phyloP scores from a whole-genome alignment of 2,888 invertebrate species.

The Andrena chrysosceles region DNA sequence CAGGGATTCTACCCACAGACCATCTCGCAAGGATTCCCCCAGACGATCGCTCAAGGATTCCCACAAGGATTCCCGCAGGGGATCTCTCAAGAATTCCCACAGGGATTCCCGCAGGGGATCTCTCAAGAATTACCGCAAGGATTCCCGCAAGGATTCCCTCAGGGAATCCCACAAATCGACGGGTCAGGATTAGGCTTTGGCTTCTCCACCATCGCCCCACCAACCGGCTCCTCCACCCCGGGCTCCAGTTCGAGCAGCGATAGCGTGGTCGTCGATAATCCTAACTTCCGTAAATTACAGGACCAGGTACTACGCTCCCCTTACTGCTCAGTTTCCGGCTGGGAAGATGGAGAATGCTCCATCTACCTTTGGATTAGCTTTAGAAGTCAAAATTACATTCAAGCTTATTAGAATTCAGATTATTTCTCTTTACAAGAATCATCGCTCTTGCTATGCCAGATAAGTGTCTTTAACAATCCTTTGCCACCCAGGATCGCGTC shows the following conservation, averaged over 20 bases:
- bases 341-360: too few species aligned
- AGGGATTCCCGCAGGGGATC: conserved; percentile 43
- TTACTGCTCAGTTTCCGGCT: too few species aligned
- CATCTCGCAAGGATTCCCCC: conserved; percentile 11
- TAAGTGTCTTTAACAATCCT: not conserved
- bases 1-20: conserved; percentile 17
- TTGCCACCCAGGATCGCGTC: not conserved
- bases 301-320: conserved; percentile 15
- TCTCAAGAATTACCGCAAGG: not conserved
- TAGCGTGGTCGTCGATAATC: conserved; percentile 81
- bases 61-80: conserved; percentile 13
- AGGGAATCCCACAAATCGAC: not conserved
- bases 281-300: conserved; percentile 77
- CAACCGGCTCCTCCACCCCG: conserved; percentile 61
- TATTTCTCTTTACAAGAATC: too few species aligned
- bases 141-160: conserved; percentile 56
- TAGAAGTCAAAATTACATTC: too few species aligned
- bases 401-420: too few species aligned
- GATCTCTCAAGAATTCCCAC: not conserved
- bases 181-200: not conserved
- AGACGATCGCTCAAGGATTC: conserved; percentile 42
- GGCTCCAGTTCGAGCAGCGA: conserved; percentile 75
- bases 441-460: too few species aligned
- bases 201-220: conserved; percentile 60
- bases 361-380: too few species aligned